These are phyloP conservation scores for Porites evermanni DNA, from an alignment of 92 coral and sea anemone genomes.

Conservation along the genomic window DNA sequence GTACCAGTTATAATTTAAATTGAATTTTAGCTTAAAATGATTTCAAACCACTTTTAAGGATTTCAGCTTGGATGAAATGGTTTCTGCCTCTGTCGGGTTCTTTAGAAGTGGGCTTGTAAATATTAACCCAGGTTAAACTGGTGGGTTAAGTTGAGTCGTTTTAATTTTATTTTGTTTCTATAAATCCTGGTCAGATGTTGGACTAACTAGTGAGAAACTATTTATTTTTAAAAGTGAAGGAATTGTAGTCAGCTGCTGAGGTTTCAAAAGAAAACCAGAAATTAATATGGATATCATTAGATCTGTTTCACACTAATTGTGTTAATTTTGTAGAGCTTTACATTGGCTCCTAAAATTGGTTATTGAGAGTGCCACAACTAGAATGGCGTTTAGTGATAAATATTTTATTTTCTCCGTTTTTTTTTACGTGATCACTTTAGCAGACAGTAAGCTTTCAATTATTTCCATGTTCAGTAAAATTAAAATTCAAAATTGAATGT, in stretches of 20 bases:
- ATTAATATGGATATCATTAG: neutral
- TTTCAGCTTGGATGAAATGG: too few species aligned
- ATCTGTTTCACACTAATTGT: neutral
- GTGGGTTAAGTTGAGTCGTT: too few species aligned
- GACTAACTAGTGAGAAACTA: too few species aligned
- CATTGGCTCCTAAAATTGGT: neutral
- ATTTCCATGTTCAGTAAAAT: constrained; percentile 19
- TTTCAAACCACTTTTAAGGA: too few species aligned
- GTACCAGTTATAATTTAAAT: too few species aligned
- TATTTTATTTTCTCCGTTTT: constrained; percentile 38
- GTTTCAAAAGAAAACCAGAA: neutral
- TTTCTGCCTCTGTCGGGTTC: too few species aligned
- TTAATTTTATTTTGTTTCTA: too few species aligned
- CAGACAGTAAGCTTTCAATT: constrained; percentile 20
- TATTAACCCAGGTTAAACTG: too few species aligned
- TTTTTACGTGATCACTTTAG: constrained; percentile 18
- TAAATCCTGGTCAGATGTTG: too few species aligned
- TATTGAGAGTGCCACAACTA: neutral
- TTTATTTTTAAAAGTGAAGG: neutral
- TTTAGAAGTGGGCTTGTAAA: too few species aligned
- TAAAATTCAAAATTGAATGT: constrained; percentile 48
- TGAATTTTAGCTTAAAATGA: too few species aligned
- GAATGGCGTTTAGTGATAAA: constrained; percentile 27
- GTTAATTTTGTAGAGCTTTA: neutral
- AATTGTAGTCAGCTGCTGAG: neutral